Conservation (phyloP, 2,797 vertebrate genomes). For the Gastrophryne carolinensis region DNA sequence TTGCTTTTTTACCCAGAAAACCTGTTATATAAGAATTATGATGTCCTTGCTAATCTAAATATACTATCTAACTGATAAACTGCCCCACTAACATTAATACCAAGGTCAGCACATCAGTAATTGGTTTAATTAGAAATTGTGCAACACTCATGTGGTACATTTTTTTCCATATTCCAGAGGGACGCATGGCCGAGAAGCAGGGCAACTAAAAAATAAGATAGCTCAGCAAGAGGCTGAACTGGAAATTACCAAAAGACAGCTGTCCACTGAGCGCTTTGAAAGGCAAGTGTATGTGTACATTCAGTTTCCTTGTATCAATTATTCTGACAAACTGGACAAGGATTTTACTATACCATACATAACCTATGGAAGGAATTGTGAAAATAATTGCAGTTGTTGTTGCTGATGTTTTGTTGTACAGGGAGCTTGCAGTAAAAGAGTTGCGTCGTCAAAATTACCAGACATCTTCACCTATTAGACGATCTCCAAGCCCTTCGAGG, state of each 20-base stretch:
- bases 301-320: not conserved
- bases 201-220: slow-evolving; percentile 70
- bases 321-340: not conserved
- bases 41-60: too few relatives aligned
- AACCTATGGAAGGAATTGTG: too few relatives aligned
- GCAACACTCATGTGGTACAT: too few relatives aligned
- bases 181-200: slow-evolving; percentile 67
- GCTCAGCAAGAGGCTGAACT: slow-evolving; percentile 71
- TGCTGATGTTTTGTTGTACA: slow-evolving; percentile 56
- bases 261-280: slow-evolving; percentile 74
- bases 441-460: slow-evolving; percentile 66
- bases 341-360: too few relatives aligned
- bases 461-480: slow-evolving; percentile 61
- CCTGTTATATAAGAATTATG: too few relatives aligned
- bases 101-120: too few relatives aligned
- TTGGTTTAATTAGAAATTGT: too few relatives aligned
- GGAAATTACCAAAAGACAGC: slow-evolving; percentile 72
- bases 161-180: slow-evolving; percentile 59
- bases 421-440: slow-evolving; percentile 71
- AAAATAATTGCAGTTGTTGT: not conserved
- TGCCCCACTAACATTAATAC: too few relatives aligned
- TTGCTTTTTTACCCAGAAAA: too few relatives aligned
- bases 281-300: slow-evolving; percentile 62
- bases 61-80: too few relatives aligned
- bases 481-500: slow-evolving; percentile 62